Conservation (phyloP, 1,140 invertebrate species). For the Neotoxoptera formosana region DNA sequence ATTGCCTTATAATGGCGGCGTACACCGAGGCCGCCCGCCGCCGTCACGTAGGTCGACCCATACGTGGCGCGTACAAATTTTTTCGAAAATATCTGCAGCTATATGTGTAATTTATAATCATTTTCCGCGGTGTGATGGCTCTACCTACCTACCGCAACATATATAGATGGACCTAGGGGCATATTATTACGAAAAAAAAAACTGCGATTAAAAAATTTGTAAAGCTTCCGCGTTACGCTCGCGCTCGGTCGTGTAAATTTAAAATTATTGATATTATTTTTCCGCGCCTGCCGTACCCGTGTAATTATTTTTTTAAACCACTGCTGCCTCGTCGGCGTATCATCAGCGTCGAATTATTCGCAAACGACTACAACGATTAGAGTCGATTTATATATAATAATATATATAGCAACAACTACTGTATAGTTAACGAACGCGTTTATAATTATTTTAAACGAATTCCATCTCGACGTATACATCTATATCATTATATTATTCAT, state of each 20-base stretch:
- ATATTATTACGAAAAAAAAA: background rate
- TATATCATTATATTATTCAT: background rate
- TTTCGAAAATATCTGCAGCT: too few species aligned
- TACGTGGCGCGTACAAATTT: too few species aligned
- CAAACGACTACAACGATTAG: background rate
- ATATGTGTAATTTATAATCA: background rate
- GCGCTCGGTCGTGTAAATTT: background rate
- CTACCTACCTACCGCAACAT: too few species aligned
- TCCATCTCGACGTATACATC: background rate
- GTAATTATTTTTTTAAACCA: background rate
- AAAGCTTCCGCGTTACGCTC: background rate
- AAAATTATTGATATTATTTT: background rate
- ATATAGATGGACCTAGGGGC: background rate
- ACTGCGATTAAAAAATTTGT: background rate
- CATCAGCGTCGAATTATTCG: background rate
- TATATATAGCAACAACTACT: background rate
- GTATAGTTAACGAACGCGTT: background rate
- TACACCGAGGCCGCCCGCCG: background rate
- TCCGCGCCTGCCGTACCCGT: background rate
- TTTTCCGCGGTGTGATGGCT: background rate
- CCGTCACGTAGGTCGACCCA: background rate
- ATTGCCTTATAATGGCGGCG: background rate
- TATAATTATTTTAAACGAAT: slow-evolving; percentile 7
- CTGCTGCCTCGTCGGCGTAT: background rate
- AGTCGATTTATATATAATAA: background rate